Conservation (phyloP, 2,113 vertebrate species). For the Terrapene triunguis region DNA sequence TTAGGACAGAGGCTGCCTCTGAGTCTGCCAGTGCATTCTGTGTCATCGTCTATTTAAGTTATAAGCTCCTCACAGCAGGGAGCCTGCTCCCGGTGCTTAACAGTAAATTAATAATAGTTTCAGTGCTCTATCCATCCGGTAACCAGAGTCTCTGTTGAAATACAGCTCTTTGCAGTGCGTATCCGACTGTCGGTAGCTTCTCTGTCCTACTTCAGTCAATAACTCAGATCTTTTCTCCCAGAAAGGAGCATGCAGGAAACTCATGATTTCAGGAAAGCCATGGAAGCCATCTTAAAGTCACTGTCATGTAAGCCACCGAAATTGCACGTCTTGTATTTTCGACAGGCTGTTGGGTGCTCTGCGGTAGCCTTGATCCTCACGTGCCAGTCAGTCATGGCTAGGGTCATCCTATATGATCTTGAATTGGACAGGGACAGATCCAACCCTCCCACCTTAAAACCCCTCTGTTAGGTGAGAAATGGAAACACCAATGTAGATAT, state of each 20-base stretch:
- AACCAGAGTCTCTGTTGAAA: neutral
- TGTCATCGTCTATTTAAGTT: neutral
- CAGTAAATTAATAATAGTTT: neutral
- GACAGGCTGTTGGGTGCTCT: neutral
- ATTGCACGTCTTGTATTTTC: neutral
- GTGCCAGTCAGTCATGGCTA: neutral
- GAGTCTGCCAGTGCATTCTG: neutral
- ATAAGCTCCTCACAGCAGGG: neutral
- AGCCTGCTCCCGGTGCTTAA: neutral
- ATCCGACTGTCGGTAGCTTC: neutral
- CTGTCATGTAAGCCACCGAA: neutral
- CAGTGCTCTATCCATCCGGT: neutral
- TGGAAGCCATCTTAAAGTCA: neutral
- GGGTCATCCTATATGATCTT: neutral
- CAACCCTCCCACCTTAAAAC: neutral
- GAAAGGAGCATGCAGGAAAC: neutral
- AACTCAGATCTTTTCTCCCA: neutral
- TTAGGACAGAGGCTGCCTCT: accelerated
- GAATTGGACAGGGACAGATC: neutral
- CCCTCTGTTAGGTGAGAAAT: neutral
- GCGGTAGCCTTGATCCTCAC: neutral
- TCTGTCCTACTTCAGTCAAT: neutral
- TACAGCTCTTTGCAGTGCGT: neutral
- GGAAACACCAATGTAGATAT: neutral
- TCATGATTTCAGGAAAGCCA: neutral